Evolutionary conservation across 2,888 invertebrate species (phyloP).

Genomic region (Argyresthia albistria): DNA sequence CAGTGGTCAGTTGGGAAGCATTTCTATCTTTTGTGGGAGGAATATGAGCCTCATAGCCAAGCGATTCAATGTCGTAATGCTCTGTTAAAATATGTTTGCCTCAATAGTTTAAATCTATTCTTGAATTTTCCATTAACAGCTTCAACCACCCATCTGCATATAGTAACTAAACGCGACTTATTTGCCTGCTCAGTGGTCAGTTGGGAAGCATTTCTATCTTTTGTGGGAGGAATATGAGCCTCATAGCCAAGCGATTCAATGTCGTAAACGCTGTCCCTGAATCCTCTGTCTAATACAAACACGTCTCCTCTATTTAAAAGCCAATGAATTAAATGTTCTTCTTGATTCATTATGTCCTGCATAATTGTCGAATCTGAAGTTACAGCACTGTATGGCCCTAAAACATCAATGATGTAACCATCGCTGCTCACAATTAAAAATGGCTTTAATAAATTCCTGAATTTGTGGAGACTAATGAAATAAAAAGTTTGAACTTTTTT

Average conservation of each 20-base stretch:
- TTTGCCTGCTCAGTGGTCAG: conserved; percentile 6
- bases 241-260: conserved; percentile 3
- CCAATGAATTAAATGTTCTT: not conserved
- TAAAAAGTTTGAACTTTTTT: too few species aligned
- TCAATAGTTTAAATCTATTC: conserved; percentile 6
- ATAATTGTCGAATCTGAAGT: conserved; percentile 5
- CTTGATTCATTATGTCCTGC: not conserved
- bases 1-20: conserved; percentile 1
- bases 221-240: not conserved
- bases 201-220: not conserved
- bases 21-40: not conserved
- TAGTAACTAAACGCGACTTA: conserved; percentile 10
- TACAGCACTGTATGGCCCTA: conserved; percentile 11
- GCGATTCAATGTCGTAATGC: conserved; percentile 1
- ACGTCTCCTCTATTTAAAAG: not conserved
- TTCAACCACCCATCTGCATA: conserved; percentile 14
- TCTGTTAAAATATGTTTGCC: too few species aligned
- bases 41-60: not conserved
- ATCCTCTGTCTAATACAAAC: conserved; percentile 2
- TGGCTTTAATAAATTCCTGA: conserved; percentile 3
- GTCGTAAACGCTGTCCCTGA: not conserved
- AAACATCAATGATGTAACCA: conserved; percentile 10
- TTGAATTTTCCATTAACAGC: conserved; percentile 13
- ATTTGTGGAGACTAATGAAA: conserved; percentile 12
- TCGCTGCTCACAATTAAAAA: conserved; percentile 8